Base-by-base conservation (phyloP, 1,140 invertebrate genomes). In the Rhysida immarginata region DNA sequence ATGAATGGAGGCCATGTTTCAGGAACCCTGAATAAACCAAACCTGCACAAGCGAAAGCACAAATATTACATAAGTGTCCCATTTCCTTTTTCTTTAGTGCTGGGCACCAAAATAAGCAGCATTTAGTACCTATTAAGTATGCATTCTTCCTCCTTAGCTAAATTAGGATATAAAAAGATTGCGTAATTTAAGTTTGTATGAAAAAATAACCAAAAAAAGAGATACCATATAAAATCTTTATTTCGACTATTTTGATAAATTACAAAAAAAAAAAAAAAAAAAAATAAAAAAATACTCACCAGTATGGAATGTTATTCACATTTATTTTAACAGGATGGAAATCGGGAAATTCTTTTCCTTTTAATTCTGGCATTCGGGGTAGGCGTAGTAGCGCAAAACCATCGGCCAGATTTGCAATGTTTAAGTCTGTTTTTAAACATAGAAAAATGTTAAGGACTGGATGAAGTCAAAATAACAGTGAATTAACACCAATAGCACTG, bases 281-380 rank as follows among this genome's bases (percentile, higher is more conserved):
- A 46, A n/a, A 58, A 13, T 29, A 24, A 14, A 25, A 24, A 26
- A 48, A 2, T 53, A 52, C 60, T 65, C 64, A 75, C 73, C 78
- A 85, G 65, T 90, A 97, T 18, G 79, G 71, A 59, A 97, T 83
- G 18, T 69, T 72, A 64, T 87, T 85, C 2, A 83, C 70, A 69
- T 96, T 83, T 21, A 90, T 72, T 14, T 78, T 71, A 0, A 78
- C 72, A 14, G 76, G 71, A 14, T 74, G 59, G 67, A 94, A 95
- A 60, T 78, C 79, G 8, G 74, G 70, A 1, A 77, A 68, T 61
- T 80, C 75, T 56, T 77, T 75, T 35, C 79, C 78, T 66, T 85
- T 90, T 0, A 95, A 69, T 75, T 99, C 95, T 0, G 93, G 91
- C 93, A 98, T 98, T 66, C 82, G 81, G 0, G 94, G 95, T 60